A percentile compares a stretch with the other conserved stretches of the same genome.
Conservation (phyloP, 2,888 invertebrate species). For the Melanchra persicariae region DNA sequence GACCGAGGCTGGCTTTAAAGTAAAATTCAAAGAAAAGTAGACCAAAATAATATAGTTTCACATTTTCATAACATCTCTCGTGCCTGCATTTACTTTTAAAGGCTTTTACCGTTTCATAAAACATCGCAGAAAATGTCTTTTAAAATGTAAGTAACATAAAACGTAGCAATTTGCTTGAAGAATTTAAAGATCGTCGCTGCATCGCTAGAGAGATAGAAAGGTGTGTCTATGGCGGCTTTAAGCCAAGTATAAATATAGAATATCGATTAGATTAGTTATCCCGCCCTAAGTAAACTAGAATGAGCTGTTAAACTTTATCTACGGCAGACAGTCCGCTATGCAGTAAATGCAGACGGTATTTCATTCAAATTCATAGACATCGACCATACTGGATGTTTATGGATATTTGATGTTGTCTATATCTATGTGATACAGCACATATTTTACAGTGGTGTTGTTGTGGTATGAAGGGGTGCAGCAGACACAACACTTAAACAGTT, state of each 20-base stretch:
- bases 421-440: too few species aligned
- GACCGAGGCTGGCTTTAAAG: too few species aligned
- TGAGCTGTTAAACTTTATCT: constrained; percentile 47
- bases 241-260: constrained; percentile 35
- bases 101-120: constrained; percentile 2
- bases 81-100: constrained; percentile 1
- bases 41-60: neutral
- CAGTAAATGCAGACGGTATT: constrained; percentile 18
- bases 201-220: constrained; percentile 4
- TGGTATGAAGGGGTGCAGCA: neutral
- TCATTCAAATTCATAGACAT: constrained; percentile 33
- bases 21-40: neutral
- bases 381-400: constrained; percentile 18
- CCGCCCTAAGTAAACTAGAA: constrained; percentile 49
- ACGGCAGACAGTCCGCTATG: constrained; percentile 25
- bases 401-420: constrained; percentile 36
- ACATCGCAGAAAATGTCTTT: constrained; percentile 13
- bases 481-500: neutral
- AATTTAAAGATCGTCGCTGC: neutral
- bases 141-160: neutral
- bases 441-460: constrained; percentile 1
- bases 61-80: neutral
- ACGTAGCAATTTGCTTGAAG: constrained; percentile 7
- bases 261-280: constrained; percentile 55
- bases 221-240: constrained; percentile 2